Percentiles rank a stretch among this genome's conserved stretches.
Evolutionary conservation across 2,888 invertebrate genomes (phyloP).

Genomic region (Drosophila paranaensis): DNA sequence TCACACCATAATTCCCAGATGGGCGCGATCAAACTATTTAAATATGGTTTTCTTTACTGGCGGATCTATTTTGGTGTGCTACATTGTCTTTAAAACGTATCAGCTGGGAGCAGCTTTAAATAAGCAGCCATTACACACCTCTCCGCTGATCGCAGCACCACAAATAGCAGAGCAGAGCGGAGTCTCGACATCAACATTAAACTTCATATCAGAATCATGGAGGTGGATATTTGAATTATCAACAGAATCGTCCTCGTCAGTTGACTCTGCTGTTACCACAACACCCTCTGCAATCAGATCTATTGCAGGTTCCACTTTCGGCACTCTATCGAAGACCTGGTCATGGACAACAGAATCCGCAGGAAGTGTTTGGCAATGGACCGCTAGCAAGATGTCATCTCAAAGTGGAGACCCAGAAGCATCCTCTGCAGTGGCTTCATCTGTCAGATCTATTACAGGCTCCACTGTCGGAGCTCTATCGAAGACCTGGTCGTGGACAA

Average conservation of each 20-base stretch:
- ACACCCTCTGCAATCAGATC: not conserved
- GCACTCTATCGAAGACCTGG: not conserved
- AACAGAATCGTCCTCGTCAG: not conserved
- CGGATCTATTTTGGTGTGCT: not conserved
- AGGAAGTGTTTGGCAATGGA: not conserved
- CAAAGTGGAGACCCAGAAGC: not conserved
- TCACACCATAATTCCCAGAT: not conserved
- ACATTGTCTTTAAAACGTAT: not conserved
- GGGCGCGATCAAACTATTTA: not conserved
- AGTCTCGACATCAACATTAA: not conserved
- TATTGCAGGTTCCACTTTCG: not conserved
- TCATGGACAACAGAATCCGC: constrained; percentile 5
- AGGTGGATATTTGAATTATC: not conserved
- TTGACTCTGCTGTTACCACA: not conserved
- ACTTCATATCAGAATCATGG: not conserved
- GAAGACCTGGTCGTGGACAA: not conserved
- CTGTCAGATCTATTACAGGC: not conserved
- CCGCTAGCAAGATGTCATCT: not conserved
- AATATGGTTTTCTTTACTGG: not conserved
- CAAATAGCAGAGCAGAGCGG: not conserved
- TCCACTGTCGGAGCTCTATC: not conserved
- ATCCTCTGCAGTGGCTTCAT: not conserved
- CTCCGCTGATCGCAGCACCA: no score
- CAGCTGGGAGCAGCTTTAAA: not conserved
- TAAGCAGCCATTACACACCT: not conserved